Conservation (phyloP, 2,113 vertebrate species). For the Eonycteris spelaea region DNA sequence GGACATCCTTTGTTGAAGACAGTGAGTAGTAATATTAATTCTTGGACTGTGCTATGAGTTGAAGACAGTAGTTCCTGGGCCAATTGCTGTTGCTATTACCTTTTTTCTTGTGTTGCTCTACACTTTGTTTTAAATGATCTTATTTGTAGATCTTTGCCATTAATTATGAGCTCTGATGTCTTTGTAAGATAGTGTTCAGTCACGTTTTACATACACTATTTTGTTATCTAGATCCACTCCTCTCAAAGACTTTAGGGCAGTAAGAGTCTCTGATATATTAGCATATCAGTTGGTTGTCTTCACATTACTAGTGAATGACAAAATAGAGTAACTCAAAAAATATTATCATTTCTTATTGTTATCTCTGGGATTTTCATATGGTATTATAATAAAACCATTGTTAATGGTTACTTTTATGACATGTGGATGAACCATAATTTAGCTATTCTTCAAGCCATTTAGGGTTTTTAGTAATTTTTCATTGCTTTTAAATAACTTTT, state of each 20-base stretch:
- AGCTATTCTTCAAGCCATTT: background rate
- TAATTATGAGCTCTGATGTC: background rate
- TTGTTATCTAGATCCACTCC: background rate
- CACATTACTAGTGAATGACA: background rate
- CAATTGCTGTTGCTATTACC: background rate
- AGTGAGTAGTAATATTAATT: constrained; percentile 20
- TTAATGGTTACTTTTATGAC: background rate
- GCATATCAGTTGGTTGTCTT: background rate
- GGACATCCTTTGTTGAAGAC: constrained; percentile 25
- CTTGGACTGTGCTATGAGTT: background rate
- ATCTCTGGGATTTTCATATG: background rate
- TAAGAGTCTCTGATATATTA: background rate
- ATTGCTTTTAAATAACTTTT: constrained; percentile 16
- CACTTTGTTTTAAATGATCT: background rate
- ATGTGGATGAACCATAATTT: background rate
- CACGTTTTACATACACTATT: background rate
- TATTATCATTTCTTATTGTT: background rate
- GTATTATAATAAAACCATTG: background rate
- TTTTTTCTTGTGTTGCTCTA: background rate
- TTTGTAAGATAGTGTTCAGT: background rate
- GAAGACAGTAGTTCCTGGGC: background rate
- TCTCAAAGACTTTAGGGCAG: background rate
- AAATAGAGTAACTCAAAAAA: constrained; percentile 28
- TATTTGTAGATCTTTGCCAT: background rate
- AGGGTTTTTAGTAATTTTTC: background rate